Conservation (phyloP, 2,888 invertebrate species). For the Ischnus inquisitorius region DNA sequence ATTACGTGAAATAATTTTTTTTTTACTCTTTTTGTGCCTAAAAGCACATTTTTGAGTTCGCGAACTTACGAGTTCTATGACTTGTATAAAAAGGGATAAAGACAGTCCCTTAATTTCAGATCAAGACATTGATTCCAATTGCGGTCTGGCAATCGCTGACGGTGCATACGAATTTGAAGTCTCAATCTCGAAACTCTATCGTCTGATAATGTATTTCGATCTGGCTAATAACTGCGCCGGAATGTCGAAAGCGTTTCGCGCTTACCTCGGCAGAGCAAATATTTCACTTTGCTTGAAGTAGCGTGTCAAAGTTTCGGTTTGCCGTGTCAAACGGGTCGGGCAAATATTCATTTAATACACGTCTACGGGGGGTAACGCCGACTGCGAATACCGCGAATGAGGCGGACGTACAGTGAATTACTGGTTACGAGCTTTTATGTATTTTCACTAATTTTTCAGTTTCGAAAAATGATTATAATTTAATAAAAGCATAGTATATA, state of each 20-base stretch:
- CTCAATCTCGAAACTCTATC: neutral
- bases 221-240: neutral
- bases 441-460: neutral
- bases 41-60: too few relatives aligned
- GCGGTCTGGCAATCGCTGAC: neutral
- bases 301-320: conserved; percentile 49
- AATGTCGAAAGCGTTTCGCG: neutral
- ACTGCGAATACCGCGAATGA: neutral
- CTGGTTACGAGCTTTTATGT: neutral
- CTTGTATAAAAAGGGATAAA: neutral
- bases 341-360: conserved; percentile 69
- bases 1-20: too few relatives aligned
- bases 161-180: neutral
- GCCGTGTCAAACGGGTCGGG: conserved; percentile 68
- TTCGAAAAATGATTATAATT: too few relatives aligned
- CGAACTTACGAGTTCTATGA: neutral
- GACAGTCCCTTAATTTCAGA: neutral
- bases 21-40: too few relatives aligned
- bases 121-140: neutral
- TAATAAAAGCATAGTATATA: too few relatives aligned
- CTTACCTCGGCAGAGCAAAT: conserved; percentile 5
- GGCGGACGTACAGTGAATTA: neutral
- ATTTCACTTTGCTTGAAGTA: conserved; percentile 6
- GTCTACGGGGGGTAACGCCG: neutral
- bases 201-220: neutral